These are phyloP conservation scores for Caracal caracal DNA, from an alignment of 2,113 vertebrate genomes.

Conservation along the genomic window DNA sequence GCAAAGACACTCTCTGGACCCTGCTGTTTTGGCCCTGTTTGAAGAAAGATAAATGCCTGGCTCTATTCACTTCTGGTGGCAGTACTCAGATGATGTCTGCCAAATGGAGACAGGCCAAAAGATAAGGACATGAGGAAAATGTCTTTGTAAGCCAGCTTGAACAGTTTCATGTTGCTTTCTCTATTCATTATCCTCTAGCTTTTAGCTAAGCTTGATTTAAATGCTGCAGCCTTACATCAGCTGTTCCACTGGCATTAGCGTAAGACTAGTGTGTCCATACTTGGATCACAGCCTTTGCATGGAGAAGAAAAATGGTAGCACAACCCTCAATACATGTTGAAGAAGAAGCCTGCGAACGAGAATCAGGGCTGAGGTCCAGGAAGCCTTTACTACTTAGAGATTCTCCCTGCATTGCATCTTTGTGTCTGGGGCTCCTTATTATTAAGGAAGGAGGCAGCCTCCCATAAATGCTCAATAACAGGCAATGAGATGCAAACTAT, in stretches of 20 bases:
- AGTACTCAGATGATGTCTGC: conserved; percentile 17
- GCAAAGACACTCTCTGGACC: not conserved
- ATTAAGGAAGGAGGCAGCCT: not conserved
- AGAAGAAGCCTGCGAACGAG: not conserved
- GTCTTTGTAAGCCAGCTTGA: conserved; percentile 46
- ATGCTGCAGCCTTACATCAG: conserved; percentile 34
- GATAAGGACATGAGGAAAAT: conserved; percentile 61
- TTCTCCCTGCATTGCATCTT: not conserved
- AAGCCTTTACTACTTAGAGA: not conserved
- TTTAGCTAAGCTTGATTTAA: conserved; percentile 63
- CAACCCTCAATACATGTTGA: not conserved
- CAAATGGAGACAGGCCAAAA: conserved; percentile 53
- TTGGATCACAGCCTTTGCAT: not conserved
- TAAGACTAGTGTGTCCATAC: conserved; percentile 18
- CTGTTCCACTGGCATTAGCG: conserved; percentile 4
- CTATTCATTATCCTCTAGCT: conserved; percentile 47
- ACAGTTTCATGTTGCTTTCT: conserved; percentile 59
- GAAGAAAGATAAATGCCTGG: conserved; percentile 36
- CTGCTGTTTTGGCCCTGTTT: not conserved
- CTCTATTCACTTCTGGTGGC: conserved; percentile 31
- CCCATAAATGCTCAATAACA: conserved; percentile 14
- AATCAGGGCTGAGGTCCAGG: not conserved
- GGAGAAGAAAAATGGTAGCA: not conserved
- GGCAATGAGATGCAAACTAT: not conserved
- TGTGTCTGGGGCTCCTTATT: not conserved